Evolutionary conservation across 2,797 vertebrate genomes (phyloP).

Genomic region (Thaleichthys pacificus): DNA sequence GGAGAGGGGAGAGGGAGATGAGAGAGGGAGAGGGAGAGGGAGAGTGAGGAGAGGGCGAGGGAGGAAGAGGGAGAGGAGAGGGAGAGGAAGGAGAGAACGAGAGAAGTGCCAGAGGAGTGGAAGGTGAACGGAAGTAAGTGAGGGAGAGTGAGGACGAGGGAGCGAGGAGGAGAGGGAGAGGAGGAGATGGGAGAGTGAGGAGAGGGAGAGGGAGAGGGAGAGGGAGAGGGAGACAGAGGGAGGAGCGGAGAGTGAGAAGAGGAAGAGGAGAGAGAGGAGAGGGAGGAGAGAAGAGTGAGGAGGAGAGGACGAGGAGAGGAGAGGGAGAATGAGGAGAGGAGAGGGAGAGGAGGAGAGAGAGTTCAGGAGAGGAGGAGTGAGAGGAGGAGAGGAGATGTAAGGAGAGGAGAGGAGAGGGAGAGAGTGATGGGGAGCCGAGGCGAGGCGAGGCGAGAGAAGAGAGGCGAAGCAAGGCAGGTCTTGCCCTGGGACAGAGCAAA

Average conservation of each 20-base stretch:
- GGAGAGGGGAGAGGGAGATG: too few species aligned
- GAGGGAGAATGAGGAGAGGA: neutral
- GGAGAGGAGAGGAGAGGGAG: neutral
- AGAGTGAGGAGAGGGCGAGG: too few species aligned
- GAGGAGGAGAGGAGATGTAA: neutral
- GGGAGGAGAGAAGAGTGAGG: neutral
- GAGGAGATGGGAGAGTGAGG: neutral
- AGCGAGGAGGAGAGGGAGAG: neutral
- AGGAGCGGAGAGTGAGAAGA: too few species aligned
- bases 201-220: neutral
- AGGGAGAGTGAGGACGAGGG: neutral
- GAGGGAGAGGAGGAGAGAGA: neutral
- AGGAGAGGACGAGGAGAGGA: neutral
- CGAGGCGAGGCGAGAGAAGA: too few species aligned
- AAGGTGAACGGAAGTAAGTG: too few species aligned
- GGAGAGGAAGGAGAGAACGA: too few species aligned
- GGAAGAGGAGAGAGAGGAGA: neutral
- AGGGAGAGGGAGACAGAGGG: neutral
- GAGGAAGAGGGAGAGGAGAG: too few species aligned
- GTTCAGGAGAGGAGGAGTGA: neutral
- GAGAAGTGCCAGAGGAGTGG: too few species aligned
- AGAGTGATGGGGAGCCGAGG: neutral
- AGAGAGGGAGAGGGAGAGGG: too few species aligned
- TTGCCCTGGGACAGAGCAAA: too few species aligned
- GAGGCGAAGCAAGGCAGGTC: too few species aligned